Conservation (phyloP, 2,888 invertebrate genomes). For the Xylota sylvarum region DNA sequence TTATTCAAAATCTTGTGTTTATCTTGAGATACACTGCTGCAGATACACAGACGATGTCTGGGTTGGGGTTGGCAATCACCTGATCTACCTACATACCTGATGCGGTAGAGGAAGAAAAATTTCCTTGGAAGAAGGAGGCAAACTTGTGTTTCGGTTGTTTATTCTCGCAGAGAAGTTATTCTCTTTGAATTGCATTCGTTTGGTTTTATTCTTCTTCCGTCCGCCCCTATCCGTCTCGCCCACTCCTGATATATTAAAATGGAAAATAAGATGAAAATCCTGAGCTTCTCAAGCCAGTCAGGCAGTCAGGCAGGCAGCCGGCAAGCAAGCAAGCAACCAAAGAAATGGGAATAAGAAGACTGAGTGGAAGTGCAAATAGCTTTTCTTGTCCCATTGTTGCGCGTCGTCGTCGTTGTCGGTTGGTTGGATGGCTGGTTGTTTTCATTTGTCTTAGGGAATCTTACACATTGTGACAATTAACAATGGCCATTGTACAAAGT, state of each 20-base stretch:
- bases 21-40: slow-evolving; percentile 59
- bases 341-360: slow-evolving; percentile 5
- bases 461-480: slow-evolving; percentile 76
- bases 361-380: slow-evolving; percentile 75
- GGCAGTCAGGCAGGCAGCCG: not conserved
- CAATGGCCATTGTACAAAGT: slow-evolving; percentile 75
- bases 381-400: slow-evolving; percentile 74
- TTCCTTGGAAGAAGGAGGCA: slow-evolving; percentile 70
- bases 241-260: slow-evolving; percentile 54
- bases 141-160: slow-evolving; percentile 62
- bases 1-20: slow-evolving; percentile 66
- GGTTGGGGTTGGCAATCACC: slow-evolving; percentile 75
- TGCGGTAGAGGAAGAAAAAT: slow-evolving; percentile 6
- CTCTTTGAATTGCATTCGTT: slow-evolving; percentile 72
- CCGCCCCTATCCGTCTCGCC: not conserved
- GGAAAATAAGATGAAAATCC: slow-evolving; percentile 30
- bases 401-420: slow-evolving; percentile 23
- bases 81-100: slow-evolving; percentile 54
- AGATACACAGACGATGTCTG: slow-evolving; percentile 68
- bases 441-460: slow-evolving; percentile 70
- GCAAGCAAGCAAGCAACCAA: not conserved
- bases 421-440: slow-evolving; percentile 47
- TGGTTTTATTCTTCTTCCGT: slow-evolving; percentile 36
- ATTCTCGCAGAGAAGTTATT: slow-evolving; percentile 62
- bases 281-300: slow-evolving; percentile 44